A percentile compares a stretch with the other conserved stretches of the same genome.
phyloP scores from a whole-genome alignment of 1,140 invertebrate genomes.

The Drosophila sp. region DNA sequence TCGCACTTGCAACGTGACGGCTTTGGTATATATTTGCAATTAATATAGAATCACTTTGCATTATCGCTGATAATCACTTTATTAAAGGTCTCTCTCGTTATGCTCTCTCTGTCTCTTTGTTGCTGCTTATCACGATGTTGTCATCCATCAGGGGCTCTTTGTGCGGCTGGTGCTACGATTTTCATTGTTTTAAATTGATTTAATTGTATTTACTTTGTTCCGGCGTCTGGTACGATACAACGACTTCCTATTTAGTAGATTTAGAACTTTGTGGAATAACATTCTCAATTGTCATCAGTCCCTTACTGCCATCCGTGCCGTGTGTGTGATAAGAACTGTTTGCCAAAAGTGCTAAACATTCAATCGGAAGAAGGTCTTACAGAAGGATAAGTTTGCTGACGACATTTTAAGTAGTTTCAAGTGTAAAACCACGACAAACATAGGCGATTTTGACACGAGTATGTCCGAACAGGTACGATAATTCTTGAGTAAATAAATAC shows the following conservation, averaged over 20 bases:
- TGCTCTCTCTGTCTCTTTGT: slow-evolving; percentile 42
- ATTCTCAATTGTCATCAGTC: slow-evolving; percentile 48
- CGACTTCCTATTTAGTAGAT: slow-evolving; percentile 71
- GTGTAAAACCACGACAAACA: background rate
- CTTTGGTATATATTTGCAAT: slow-evolving; percentile 29
- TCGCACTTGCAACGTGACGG: slow-evolving; percentile 12
- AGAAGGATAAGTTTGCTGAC: background rate
- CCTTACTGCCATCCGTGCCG: slow-evolving; percentile 14
- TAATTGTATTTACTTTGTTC: slow-evolving; percentile 79
- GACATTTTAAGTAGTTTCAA: background rate
- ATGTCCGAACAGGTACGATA: slow-evolving; percentile 30
- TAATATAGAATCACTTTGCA: slow-evolving; percentile 7
- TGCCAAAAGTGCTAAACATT: slow-evolving; percentile 16
- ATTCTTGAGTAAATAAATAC: background rate
- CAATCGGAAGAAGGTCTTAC: background rate
- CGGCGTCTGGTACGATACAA: slow-evolving; percentile 57
- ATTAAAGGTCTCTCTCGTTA: slow-evolving; percentile 29
- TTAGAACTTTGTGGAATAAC: slow-evolving; percentile 34
- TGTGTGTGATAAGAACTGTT: slow-evolving; percentile 37
- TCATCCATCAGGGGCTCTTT: slow-evolving; percentile 69
- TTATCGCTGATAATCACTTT: slow-evolving; percentile 35
- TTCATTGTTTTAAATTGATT: slow-evolving; percentile 83
- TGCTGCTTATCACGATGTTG: slow-evolving; percentile 43
- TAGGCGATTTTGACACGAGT: background rate
- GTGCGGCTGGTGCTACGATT: slow-evolving; percentile 48